phyloP scores from a whole-genome alignment of 2,113 vertebrate species.

The Pedionomus torquatus region DNA sequence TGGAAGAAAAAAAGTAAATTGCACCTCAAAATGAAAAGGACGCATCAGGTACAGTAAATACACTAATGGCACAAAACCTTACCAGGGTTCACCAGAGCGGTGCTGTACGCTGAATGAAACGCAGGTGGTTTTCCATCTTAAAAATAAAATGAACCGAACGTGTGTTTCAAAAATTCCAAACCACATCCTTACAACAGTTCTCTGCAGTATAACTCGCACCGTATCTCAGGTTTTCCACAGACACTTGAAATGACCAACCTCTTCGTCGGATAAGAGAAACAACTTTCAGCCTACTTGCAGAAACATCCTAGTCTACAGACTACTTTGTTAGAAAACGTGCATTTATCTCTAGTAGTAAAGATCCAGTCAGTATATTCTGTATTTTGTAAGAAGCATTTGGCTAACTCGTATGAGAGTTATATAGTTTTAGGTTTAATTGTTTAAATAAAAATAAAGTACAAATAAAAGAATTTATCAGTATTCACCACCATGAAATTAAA shows the following conservation, averaged over 20 bases:
- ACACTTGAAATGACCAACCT: conserved; percentile 24
- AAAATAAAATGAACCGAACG: not conserved
- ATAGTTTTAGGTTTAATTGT: conserved; percentile 42
- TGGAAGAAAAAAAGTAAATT: conserved; percentile 62
- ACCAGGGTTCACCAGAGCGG: not conserved
- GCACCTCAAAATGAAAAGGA: conserved; percentile 58
- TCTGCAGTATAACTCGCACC: conserved; percentile 27
- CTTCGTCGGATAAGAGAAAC: not conserved
- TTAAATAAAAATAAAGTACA: conserved; percentile 64
- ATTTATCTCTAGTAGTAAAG: conserved; percentile 26
- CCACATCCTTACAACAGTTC: conserved; percentile 3
- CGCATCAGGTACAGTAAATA: not conserved
- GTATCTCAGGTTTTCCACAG: not conserved
- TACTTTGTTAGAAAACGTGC: conserved; percentile 34
- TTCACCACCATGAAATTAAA: conserved; percentile 36
- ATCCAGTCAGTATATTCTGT: conserved; percentile 61
- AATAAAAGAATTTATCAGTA: conserved; percentile 54
- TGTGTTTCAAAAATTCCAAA: conserved; percentile 34
- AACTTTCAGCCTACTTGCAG: conserved; percentile 3
- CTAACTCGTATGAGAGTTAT: conserved; percentile 25
- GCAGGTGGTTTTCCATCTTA: not conserved
- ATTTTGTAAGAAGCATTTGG: conserved; percentile 63
- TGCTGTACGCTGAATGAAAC: not conserved
- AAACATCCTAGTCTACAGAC: conserved; percentile 37
- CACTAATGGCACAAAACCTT: not conserved